A percentile compares a stretch with the other conserved stretches of the same genome.
These are phyloP conservation scores for Lamellibrachia columna DNA, from an alignment of 2,888 invertebrate species.

Conservation along the genomic window DNA sequence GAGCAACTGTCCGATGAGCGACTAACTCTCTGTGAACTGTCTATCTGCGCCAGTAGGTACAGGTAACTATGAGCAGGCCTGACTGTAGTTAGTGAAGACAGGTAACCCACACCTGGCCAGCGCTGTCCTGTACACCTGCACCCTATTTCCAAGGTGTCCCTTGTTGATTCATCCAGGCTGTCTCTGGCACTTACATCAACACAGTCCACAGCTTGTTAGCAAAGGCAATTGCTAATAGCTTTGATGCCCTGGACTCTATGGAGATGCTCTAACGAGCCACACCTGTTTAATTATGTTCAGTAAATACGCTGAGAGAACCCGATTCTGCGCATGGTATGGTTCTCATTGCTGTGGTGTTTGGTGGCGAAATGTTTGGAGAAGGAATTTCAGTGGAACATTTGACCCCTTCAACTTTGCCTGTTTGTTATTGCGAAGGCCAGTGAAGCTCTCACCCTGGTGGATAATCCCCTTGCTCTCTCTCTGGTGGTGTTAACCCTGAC, in stretches of 20 bases:
- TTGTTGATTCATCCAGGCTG: not conserved
- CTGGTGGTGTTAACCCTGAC: not conserved
- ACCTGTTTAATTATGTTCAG: slow-evolving; percentile 16
- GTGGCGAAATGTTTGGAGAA: not conserved
- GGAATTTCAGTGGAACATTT: not conserved
- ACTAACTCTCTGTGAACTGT: too few relatives aligned
- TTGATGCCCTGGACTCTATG: not conserved
- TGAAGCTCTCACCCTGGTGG: not conserved
- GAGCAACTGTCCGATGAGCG: too few relatives aligned
- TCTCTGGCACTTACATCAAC: not conserved
- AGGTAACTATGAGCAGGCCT: not conserved
- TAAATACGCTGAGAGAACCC: slow-evolving; percentile 6
- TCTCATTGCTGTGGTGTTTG: not conserved
- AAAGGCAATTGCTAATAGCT: not conserved
- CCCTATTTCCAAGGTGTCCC: not conserved
- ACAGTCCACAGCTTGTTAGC: not conserved
- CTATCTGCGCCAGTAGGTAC: not conserved
- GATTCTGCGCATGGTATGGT: not conserved
- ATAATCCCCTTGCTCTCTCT: not conserved
- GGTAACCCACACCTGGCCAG: not conserved
- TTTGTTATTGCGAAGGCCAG: not conserved
- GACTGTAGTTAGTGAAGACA: not conserved
- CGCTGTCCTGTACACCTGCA: not conserved
- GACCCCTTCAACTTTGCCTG: not conserved
- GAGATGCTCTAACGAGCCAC: not conserved